Evolutionary conservation across 2,113 vertebrate species (phyloP).

Genomic region (Mixornis gularis): DNA sequence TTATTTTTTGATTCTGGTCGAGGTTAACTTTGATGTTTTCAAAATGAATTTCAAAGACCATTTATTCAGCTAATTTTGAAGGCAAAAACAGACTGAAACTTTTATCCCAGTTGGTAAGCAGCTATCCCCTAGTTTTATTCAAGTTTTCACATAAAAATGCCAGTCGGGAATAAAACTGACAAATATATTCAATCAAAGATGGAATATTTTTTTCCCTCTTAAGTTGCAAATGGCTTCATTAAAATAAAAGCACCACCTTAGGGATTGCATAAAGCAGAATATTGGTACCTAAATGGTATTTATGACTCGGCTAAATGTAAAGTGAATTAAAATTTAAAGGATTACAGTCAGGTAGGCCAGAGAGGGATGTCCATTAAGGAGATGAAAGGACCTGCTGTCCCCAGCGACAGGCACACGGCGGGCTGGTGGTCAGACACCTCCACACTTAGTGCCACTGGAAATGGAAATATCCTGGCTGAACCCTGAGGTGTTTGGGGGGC

Average conservation of each 20-base stretch:
- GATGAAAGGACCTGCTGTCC: constrained; percentile 86
- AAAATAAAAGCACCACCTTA: constrained; percentile 96
- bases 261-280: constrained; percentile 89
- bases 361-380: constrained; percentile 91
- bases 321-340: constrained; percentile 99
- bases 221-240: constrained; percentile 99
- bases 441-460: constrained; percentile 66
- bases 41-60: constrained; percentile 70
- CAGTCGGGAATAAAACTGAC: constrained; percentile 92
- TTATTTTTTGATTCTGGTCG: constrained; percentile 62
- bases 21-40: constrained; percentile 70
- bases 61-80: constrained; percentile 74
- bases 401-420: constrained; percentile 69
- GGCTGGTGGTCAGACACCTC: constrained; percentile 70
- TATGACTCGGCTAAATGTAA: constrained; percentile 98
- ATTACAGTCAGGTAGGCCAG: constrained; percentile 94
- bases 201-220: constrained; percentile 82
- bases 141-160: constrained; percentile 88
- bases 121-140: constrained; percentile 80
- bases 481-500: constrained; percentile 16
- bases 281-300: constrained; percentile 97
- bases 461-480: constrained; percentile 66
- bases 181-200: constrained; percentile 91
- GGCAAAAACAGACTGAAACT: constrained; percentile 72
- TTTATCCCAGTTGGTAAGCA: constrained; percentile 76